These are phyloP conservation scores for Falcunculus frontatus DNA, from an alignment of 2,113 vertebrate genomes.

Conservation along the genomic window DNA sequence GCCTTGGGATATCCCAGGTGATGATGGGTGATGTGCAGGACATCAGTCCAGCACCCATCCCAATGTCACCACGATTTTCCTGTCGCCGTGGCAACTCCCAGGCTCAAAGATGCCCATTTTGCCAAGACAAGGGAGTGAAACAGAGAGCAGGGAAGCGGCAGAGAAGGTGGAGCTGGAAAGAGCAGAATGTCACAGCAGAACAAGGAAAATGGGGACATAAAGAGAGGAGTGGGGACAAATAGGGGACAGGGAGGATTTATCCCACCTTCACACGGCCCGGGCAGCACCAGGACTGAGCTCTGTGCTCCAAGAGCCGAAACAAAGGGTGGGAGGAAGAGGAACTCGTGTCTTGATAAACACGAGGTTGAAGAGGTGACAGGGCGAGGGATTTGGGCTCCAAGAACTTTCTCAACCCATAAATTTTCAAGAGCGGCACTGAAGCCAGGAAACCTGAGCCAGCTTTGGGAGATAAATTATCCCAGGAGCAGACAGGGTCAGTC, in stretches of 20 bases:
- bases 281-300: neutral
- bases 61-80: fast-evolving
- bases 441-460: constrained; percentile 62
- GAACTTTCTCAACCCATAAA: constrained; percentile 76
- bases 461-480: constrained; percentile 20
- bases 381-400: constrained; percentile 55
- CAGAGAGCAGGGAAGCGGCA: fast-evolving
- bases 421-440: constrained; percentile 53
- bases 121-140: neutral
- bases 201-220: neutral
- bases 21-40: neutral
- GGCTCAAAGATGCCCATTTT: neutral
- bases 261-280: neutral
- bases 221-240: neutral
- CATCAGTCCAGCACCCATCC: neutral
- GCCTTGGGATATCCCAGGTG: neutral
- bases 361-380: constrained; percentile 35
- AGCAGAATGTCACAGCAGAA: neutral
- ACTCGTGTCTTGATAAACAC: constrained; percentile 60
- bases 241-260: neutral
- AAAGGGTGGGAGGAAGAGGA: constrained; percentile 50
- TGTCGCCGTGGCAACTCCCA: neutral
- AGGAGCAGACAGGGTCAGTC: constrained; percentile 49
- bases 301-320: neutral
- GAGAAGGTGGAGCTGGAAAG: neutral